Base-by-base conservation (phyloP, 2,797 vertebrate genomes). In the Hozukius guyotensis region DNA sequence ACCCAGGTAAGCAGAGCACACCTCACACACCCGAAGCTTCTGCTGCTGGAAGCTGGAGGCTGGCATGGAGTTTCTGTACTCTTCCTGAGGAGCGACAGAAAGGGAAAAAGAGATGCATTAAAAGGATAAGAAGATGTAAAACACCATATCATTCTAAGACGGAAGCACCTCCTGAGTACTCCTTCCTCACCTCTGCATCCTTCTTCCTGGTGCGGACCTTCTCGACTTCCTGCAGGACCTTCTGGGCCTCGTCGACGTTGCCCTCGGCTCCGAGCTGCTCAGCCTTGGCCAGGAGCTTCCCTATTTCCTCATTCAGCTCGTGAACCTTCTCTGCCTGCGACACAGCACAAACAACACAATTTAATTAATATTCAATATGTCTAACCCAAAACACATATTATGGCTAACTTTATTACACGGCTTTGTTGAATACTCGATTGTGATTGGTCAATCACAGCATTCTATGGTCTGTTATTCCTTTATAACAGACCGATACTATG, bases 31-130 rank as follows among this genome's bases (percentile, higher is more conserved):
- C 1, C 99, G 96, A 71, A 99, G 95, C 87, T 99, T 99, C 94
- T 99, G 98, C 91, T 99, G 99, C 77, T 99, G 98, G 90, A 99
- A 99, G 91, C 99, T 99, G 88, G 98, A 99, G 3, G 99, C 98
- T 1, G 98, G 99, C 99, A 99, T 99, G 6, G 98, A 99, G 94
- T 99, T 99, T 82, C 98, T 95, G 92, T 99, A 99, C 91, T 99
- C 98, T 85, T 99, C 98, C 98, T 99, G 77, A 8, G 14, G n/a
- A 46, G 18, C 52, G 3, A 34, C 3, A 66, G 31, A 4, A 22
- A 34, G 4, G 4, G 8, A 13, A 60, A 13, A 61, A 36, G 11
- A 42, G n/a, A 14, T 16, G 36, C 25, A 24, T 61, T 5, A 7
- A 55, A 5, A 27, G 22, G 8, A 12, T 63, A 3, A 62, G 20